These are phyloP conservation scores for Phorcus lineatus DNA, from an alignment of 2,888 invertebrate species.

Conservation along the genomic window DNA sequence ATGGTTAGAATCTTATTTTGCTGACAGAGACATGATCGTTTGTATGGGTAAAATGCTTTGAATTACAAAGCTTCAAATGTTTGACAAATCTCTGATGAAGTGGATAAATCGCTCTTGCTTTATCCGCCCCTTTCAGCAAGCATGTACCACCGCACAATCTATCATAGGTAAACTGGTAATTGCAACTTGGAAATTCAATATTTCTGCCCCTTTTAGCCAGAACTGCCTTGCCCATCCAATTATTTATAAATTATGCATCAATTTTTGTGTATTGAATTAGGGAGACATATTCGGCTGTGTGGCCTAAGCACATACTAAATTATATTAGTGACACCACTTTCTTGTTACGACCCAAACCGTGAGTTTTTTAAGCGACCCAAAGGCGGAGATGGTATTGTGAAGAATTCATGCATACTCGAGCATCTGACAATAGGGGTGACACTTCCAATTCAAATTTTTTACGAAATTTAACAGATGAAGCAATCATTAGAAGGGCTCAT, in stretches of 20 bases:
- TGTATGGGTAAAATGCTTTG: neutral
- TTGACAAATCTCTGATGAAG: neutral
- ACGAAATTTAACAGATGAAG: constrained; percentile 30
- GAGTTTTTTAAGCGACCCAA: constrained; percentile 1
- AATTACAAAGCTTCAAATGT: neutral
- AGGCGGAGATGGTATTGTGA: constrained; percentile 17
- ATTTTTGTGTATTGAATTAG: constrained; percentile 42
- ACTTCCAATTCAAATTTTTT: constrained; percentile 32
- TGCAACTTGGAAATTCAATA: constrained; percentile 37
- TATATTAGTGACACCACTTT: constrained; percentile 33
- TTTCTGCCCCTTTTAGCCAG: constrained; percentile 31
- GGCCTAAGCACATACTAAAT: constrained; percentile 33
- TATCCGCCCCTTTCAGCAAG: neutral
- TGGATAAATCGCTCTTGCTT: constrained; percentile 6
- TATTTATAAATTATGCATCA: constrained; percentile 45
- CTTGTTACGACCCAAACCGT: constrained; percentile 1
- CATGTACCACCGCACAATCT: constrained; percentile 12
- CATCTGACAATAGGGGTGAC: constrained; percentile 28
- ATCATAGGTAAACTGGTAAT: constrained; percentile 37
- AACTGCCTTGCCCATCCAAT: constrained; percentile 28
- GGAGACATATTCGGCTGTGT: constrained; percentile 26
- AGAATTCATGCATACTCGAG: constrained; percentile 36
- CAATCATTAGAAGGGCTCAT: constrained; percentile 42
- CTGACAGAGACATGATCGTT: neutral
- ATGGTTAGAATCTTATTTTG: neutral